Evolutionary conservation across 2,113 vertebrate genomes (phyloP).

Genomic region (Clarias magur): DNA sequence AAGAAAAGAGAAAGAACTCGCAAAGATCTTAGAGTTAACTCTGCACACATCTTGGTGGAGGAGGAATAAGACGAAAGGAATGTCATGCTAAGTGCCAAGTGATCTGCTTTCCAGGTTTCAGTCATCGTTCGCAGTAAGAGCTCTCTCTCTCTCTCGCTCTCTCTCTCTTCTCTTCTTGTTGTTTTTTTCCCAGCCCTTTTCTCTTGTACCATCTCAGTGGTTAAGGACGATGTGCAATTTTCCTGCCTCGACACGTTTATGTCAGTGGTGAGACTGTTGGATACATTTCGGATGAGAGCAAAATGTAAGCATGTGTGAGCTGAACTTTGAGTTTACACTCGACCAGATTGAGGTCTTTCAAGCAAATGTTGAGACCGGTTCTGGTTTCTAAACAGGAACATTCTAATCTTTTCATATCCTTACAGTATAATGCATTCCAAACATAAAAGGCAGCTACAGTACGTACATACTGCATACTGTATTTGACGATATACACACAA

Average conservation of each 20-base stretch:
- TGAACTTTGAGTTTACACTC: conserved; percentile 12
- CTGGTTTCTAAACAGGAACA: background rate
- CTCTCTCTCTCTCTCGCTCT: background rate
- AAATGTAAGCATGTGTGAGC: conserved; percentile 3
- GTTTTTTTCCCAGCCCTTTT: background rate
- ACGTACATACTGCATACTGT: too few relatives aligned
- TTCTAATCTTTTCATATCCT: background rate
- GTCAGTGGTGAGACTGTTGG: background rate
- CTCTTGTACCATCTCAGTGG: background rate
- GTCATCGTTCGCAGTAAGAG: background rate
- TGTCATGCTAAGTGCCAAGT: conserved; percentile 35
- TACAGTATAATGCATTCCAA: background rate
- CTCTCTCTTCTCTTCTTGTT: background rate
- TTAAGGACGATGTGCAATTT: background rate
- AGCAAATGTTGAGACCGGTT: background rate
- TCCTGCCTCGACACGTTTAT: conserved; percentile 18
- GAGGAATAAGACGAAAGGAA: conserved; percentile 29
- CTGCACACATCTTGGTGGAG: background rate
- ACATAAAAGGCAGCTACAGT: background rate
- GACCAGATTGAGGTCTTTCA: background rate
- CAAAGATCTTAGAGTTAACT: background rate
- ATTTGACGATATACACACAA: background rate
- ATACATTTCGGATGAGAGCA: background rate
- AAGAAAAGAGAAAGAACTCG: background rate
- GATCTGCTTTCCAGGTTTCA: conserved; percentile 41